A percentile compares a stretch with the other conserved stretches of the same genome.
Evolutionary conservation across 2,797 vertebrate species (phyloP).

Genomic region (Bradypus variegatus): DNA sequence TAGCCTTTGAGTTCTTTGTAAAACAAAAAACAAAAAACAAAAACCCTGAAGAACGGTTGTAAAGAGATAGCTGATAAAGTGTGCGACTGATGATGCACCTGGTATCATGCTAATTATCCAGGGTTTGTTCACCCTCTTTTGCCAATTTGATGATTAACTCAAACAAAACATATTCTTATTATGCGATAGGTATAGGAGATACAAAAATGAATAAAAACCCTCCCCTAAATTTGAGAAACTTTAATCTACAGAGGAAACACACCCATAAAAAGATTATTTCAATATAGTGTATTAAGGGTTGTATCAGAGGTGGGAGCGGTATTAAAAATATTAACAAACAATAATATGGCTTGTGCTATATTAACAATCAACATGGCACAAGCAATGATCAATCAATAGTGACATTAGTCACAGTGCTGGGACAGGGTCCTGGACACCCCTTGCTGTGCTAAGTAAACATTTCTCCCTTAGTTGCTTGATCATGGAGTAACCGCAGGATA

Average conservation of each 20-base stretch:
- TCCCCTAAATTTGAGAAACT: background rate
- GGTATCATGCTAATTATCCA: background rate
- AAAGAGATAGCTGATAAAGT: background rate
- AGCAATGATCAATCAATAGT: background rate
- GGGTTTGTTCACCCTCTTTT: slow-evolving; percentile 12
- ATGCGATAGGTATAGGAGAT: background rate
- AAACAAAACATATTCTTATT: background rate
- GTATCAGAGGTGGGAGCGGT: background rate
- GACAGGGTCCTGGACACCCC: background rate
- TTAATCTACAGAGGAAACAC: background rate
- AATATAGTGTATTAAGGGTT: background rate
- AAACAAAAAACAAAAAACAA: background rate
- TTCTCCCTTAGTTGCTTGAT: background rate
- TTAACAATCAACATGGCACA: slow-evolving; percentile 4
- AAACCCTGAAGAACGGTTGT: background rate
- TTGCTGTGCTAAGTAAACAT: background rate
- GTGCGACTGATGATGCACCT: background rate
- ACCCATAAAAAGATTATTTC: background rate
- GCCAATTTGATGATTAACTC: slow-evolving; percentile 10
- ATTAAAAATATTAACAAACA: slow-evolving; percentile 24
- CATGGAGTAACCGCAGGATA: background rate
- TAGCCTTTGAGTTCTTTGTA: background rate
- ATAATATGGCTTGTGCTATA: background rate
- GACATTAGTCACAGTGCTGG: background rate
- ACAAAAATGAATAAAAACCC: slow-evolving; percentile 2